These are phyloP conservation scores for Triplophysa rosa DNA, from an alignment of 2,113 vertebrate genomes.

Conservation along the genomic window DNA sequence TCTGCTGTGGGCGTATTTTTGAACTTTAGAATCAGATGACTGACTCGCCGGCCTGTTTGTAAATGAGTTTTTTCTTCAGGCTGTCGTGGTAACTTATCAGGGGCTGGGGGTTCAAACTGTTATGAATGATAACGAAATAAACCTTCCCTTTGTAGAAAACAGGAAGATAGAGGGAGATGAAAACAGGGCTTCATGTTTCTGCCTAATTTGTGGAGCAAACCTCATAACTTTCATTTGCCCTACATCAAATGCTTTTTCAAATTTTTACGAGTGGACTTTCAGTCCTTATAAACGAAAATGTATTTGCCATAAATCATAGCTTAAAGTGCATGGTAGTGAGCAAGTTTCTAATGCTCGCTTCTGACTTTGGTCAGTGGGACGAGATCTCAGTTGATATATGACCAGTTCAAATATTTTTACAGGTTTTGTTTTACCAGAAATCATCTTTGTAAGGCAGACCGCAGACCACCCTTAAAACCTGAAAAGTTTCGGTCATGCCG, in stretches of 20 bases:
- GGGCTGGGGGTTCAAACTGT: slow-evolving; percentile 19
- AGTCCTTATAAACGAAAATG: slow-evolving; percentile 3
- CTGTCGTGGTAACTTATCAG: slow-evolving; percentile 52
- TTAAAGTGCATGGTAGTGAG: background rate
- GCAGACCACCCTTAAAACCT: slow-evolving; percentile 24
- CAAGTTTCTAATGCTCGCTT: slow-evolving; percentile 3
- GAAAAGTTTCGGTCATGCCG: background rate
- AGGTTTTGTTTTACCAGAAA: background rate
- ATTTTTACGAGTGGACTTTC: slow-evolving; percentile 31
- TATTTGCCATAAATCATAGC: background rate
- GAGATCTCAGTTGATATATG: slow-evolving; percentile 13
- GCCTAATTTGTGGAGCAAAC: background rate
- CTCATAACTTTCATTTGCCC: background rate
- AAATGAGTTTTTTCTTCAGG: slow-evolving; percentile 45
- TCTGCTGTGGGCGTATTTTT: slow-evolving; percentile 31
- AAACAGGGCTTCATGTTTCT: slow-evolving; percentile 5
- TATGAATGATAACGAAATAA: slow-evolving; percentile 45
- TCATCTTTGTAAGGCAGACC: background rate
- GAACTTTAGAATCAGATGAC: slow-evolving; percentile 43
- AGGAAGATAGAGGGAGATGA: slow-evolving; percentile 23
- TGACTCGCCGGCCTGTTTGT: slow-evolving; percentile 33
- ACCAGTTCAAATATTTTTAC: slow-evolving; percentile 14
- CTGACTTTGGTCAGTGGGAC: background rate
- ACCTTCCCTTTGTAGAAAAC: slow-evolving; percentile 21
- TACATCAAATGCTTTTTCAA: background rate